Percentiles rank a stretch among this genome's conserved stretches.
These are phyloP conservation scores for Drosophila persimilis DNA, from an alignment of 1,140 invertebrate genomes.

Conservation along the genomic window DNA sequence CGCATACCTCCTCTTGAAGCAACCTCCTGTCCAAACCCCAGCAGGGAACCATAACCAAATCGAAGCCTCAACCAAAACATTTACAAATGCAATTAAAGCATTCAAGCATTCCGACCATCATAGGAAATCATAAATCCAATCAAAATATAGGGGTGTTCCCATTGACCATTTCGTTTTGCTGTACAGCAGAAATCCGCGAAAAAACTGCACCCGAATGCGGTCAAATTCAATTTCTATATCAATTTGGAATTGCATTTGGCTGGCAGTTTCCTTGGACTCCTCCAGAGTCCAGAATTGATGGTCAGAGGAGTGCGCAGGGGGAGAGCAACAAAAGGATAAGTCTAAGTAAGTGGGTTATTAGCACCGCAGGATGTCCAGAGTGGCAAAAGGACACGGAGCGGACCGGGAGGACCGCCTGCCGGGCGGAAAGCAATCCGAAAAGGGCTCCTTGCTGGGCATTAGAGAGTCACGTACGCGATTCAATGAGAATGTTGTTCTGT, in stretches of 20 bases:
- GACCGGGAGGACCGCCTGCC: slow-evolving; percentile 32
- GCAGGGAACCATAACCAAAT: neutral
- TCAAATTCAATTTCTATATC: slow-evolving; percentile 30
- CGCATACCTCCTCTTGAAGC: too few relatives aligned
- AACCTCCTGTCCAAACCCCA: too few relatives aligned
- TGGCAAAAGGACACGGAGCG: slow-evolving; percentile 37
- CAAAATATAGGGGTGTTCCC: slow-evolving; percentile 14
- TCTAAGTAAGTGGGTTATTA: slow-evolving; percentile 81
- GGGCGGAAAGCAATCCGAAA: neutral
- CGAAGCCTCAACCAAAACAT: slow-evolving; percentile 33
- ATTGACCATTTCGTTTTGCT: slow-evolving; percentile 41
- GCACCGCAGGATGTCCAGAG: slow-evolving; percentile 67
- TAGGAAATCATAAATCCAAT: slow-evolving; percentile 22
- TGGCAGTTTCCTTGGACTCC: neutral
- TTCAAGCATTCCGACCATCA: slow-evolving; percentile 6
- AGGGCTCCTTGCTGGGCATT: slow-evolving; percentile 65
- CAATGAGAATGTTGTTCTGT: slow-evolving; percentile 4
- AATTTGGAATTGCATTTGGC: slow-evolving; percentile 29
- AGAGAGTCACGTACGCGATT: slow-evolving; percentile 53
- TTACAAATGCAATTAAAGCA: slow-evolving; percentile 49
- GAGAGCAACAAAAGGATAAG: slow-evolving; percentile 70
- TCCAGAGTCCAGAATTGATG: slow-evolving; percentile 8
- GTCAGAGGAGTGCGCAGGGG: neutral
- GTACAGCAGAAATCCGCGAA: slow-evolving; percentile 24
- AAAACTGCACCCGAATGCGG: slow-evolving; percentile 25